Percentiles rank a stretch among this genome's conserved stretches.
Evolutionary conservation across 2,113 vertebrate species (phyloP).

Genomic region (Chloropsis hardwickii): DNA sequence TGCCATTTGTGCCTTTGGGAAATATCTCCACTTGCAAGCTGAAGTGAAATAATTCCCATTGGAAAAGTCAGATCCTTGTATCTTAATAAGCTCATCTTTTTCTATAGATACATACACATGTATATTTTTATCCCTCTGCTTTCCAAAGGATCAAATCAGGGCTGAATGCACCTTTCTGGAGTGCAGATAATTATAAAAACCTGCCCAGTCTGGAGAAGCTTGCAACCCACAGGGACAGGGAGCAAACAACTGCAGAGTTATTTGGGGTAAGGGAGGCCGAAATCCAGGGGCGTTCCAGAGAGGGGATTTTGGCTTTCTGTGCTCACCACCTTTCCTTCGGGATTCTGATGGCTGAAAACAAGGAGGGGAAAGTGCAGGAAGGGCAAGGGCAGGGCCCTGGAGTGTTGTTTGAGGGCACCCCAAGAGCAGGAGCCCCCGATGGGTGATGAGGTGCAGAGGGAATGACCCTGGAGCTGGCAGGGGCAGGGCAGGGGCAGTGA

Average conservation of each 20-base stretch:
- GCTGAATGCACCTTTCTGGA: neutral
- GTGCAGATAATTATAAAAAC: neutral
- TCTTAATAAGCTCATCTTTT: slow-evolving; percentile 8
- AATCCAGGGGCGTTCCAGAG: neutral
- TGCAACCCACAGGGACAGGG: neutral
- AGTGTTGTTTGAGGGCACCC: neutral
- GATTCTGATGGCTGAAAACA: neutral
- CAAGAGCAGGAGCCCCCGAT: neutral
- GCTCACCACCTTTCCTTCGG: neutral
- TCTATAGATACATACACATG: neutral
- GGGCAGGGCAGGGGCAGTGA: neutral
- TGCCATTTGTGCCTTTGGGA: slow-evolving; percentile 35
- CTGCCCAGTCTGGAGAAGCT: neutral
- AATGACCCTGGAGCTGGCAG: neutral
- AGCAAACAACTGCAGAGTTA: too few relatives aligned
- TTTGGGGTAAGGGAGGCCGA: neutral
- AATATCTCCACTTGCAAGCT: neutral
- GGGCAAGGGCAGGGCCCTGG: neutral
- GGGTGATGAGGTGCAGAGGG: neutral
- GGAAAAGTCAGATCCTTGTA: slow-evolving; percentile 1
- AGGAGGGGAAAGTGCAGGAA: neutral
- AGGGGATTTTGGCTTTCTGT: neutral
- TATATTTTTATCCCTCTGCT: neutral
- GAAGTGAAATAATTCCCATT: neutral
- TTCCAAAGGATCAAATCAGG: neutral